Percentiles rank a stretch among this genome's conserved stretches.
These are phyloP conservation scores for Unio pictorum DNA, from an alignment of 2,888 invertebrate species.

Conservation along the genomic window DNA sequence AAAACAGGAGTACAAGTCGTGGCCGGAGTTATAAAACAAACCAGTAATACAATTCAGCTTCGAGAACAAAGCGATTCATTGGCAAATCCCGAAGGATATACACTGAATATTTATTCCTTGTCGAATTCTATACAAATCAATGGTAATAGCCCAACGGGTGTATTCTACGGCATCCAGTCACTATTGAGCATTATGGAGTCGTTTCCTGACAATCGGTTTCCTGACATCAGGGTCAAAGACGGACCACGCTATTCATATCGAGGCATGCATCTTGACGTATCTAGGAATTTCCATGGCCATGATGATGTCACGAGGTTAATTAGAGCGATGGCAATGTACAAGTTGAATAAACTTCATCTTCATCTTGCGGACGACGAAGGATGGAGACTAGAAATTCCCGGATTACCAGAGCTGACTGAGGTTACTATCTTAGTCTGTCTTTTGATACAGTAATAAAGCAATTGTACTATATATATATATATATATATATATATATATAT, in stretches of 20 bases:
- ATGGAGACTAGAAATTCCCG: constrained; percentile 64
- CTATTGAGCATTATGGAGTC: constrained; percentile 18
- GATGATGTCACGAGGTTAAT: constrained; percentile 46
- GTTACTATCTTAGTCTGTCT: constrained; percentile 1
- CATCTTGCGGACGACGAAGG: constrained; percentile 66
- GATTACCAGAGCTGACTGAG: constrained; percentile 57
- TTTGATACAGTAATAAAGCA: neutral
- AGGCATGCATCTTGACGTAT: constrained; percentile 63
- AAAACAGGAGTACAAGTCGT: too few relatives aligned
- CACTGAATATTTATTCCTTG: constrained; percentile 22
- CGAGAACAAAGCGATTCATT: too few relatives aligned
- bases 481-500: too few relatives aligned
- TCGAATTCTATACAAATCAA: constrained; percentile 24
- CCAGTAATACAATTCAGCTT: too few relatives aligned
- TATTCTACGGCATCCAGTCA: constrained; percentile 28
- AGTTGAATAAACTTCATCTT: constrained; percentile 62
- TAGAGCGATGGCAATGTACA: constrained; percentile 63
- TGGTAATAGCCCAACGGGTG: constrained; percentile 14
- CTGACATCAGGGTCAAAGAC: constrained; percentile 21
- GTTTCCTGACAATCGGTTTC: constrained; percentile 15
- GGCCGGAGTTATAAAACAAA: too few relatives aligned
- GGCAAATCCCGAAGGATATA: constrained; percentile 19
- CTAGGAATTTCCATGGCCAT: constrained; percentile 57
- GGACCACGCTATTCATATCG: constrained; percentile 49
- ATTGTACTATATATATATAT: too few relatives aligned